Evolutionary conservation across 2,113 vertebrate genomes (phyloP).

Genomic region (Balaeniceps rex): DNA sequence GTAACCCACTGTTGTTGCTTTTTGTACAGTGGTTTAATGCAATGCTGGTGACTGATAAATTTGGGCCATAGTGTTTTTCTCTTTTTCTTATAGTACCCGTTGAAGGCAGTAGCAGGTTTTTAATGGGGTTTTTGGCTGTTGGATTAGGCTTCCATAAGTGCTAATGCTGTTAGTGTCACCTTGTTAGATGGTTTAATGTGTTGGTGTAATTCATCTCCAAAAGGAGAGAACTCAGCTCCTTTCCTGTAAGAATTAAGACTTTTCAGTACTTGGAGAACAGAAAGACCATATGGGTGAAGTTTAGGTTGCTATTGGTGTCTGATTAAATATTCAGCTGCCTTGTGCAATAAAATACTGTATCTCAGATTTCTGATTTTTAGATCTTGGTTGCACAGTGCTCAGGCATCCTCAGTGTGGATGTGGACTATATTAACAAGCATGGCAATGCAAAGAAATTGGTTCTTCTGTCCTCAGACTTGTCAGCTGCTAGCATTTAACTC

Average conservation of each 20-base stretch:
- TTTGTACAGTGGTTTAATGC: background rate
- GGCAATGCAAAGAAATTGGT: background rate
- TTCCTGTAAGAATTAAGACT: background rate
- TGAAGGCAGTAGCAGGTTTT: background rate
- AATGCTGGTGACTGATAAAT: background rate
- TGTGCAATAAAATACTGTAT: background rate
- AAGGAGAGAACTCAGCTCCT: background rate
- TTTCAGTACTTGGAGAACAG: background rate
- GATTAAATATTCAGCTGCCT: background rate
- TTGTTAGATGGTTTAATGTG: background rate
- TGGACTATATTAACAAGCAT: background rate
- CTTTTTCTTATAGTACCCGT: background rate
- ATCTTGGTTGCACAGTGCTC: background rate
- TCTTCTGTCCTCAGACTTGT: background rate
- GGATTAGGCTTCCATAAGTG: background rate
- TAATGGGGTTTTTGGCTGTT: background rate
- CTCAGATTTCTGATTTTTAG: background rate
- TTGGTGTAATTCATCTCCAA: background rate
- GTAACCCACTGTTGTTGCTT: background rate
- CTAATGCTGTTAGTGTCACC: background rate
- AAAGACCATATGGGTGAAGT: background rate
- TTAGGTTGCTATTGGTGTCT: background rate
- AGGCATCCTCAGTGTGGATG: fast-evolving
- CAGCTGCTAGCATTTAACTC: background rate
- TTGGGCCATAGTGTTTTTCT: background rate